Evolutionary conservation across 2,888 invertebrate genomes (phyloP), one percentile per base, ranked within the genome.

Genomic region (Boloria euphrosyne): DNA sequence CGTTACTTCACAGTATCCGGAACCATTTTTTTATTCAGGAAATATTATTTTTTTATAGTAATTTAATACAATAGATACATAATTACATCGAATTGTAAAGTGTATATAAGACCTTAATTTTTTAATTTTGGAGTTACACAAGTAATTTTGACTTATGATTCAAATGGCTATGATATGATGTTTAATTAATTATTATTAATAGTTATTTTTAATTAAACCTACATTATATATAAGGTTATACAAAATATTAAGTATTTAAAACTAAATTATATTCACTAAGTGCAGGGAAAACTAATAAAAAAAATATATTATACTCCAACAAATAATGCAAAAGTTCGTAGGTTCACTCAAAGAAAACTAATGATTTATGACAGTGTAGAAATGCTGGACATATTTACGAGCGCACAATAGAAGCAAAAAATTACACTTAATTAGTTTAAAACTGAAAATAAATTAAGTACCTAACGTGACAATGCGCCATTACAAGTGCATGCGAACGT

Each of bases 401-500:
- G 55, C 55, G 58, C 46, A 64, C 64, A 65, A 54, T 69, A 53
- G 66, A 61, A 63, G 65, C 63, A 58, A 70, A 71, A 73, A 73
- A 67, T 51, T 69, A 70, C 67, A 67, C 67, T 73, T 72, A 74
- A 74, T 72, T 74, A 71, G 73, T 73, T 67, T 71, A 71, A 74
- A 74, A 74, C 65, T 71, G 68, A 67, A 75, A 73, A 68, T 71
- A 73, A 71, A 73, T 67, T 68, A 67, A 65, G 62, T 60, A 38
- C 31, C 7, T 38, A 31, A 67, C 83, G 78, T 86, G 85, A 75
- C 76, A 74, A 71, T 43, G 50, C 69, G 74, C 76, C 80, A 78
- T 86, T 82, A 82, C 49, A 73, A 53, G 83, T 74, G 82, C 84
- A 83, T 83, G 86, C 76, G 75, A 73, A 69, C 67, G 71, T 73